These are phyloP conservation scores for Leptopilina drosophilae DNA, from an alignment of 2,888 invertebrate genomes.

Conservation along the genomic window DNA sequence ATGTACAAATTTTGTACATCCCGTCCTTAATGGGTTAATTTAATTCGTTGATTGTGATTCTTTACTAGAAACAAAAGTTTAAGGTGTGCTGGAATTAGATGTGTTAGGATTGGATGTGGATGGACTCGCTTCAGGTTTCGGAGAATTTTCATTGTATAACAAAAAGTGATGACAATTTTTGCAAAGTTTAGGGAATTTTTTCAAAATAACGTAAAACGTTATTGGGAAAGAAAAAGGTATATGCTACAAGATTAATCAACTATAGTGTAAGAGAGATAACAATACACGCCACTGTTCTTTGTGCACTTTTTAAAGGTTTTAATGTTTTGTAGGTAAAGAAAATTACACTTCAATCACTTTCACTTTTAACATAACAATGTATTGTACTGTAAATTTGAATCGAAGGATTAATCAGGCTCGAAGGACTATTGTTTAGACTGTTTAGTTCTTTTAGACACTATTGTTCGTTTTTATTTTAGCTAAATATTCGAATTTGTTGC, in stretches of 20 bases:
- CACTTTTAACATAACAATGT: not conserved
- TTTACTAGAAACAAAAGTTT: not conserved
- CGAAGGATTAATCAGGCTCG: not conserved
- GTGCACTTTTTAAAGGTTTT: not conserved
- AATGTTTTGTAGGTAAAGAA: not conserved
- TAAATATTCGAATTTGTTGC: too few species aligned
- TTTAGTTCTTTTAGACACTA: not conserved
- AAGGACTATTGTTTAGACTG: constrained; percentile 1
- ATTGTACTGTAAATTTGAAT: not conserved
- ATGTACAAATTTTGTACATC: too few species aligned
- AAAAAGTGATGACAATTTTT: not conserved
- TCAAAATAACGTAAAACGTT: not conserved
- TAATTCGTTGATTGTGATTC: not conserved
- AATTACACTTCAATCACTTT: not conserved
- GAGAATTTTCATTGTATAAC: not conserved
- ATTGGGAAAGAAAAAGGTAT: not conserved
- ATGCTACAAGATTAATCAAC: not conserved
- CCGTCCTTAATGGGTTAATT: too few species aligned
- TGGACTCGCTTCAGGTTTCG: not conserved
- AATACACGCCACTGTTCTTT: not conserved
- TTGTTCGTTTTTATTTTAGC: too few species aligned
- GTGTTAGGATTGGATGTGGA: not conserved
- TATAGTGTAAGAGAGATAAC: not conserved
- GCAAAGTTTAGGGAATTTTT: not conserved
- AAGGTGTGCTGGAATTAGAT: not conserved